Evolutionary conservation across 64 coral and sea anemone species (phyloP).

Genomic region (Catalaphyllia jardinei): DNA sequence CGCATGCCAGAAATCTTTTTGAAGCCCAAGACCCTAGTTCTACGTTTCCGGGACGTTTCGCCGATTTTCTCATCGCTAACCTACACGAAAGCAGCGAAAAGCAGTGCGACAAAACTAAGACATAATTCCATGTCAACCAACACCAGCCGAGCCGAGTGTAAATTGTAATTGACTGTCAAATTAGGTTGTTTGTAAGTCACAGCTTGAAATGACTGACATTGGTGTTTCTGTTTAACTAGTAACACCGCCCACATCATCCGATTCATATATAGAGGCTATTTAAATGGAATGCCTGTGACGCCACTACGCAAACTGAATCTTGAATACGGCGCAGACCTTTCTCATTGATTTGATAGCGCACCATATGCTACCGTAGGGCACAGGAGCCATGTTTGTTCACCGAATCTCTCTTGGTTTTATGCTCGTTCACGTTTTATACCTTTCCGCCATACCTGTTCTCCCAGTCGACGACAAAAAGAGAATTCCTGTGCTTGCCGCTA

Average conservation of each 20-base stretch:
- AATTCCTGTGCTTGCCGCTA: slow-evolving; percentile 19
- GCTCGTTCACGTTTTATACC: slow-evolving; percentile 71
- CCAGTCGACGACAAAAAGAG: slow-evolving; percentile 60
- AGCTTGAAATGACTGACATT: slow-evolving; percentile 83
- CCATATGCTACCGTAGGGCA: slow-evolving; percentile 60
- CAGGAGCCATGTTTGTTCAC: slow-evolving; percentile 80
- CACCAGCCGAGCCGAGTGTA: slow-evolving; percentile 61
- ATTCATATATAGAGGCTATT: slow-evolving; percentile 51
- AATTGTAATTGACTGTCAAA: slow-evolving; percentile 85
- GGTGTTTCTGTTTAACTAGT: slow-evolving; percentile 85
- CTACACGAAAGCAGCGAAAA: not conserved
- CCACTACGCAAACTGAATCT: slow-evolving; percentile 37
- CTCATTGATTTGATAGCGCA: slow-evolving; percentile 47
- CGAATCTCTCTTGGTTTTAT: slow-evolving; percentile 68
- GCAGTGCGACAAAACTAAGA: not conserved
- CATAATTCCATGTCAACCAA: slow-evolving; percentile 35
- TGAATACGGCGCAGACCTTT: slow-evolving; percentile 52
- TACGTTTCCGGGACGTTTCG: not conserved
- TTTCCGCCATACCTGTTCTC: slow-evolving; percentile 78
- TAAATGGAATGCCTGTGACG: slow-evolving; percentile 59
- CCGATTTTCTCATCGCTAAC: slow-evolving; percentile 27
- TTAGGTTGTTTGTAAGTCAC: slow-evolving; percentile 75
- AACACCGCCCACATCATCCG: slow-evolving; percentile 87
- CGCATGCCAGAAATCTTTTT: slow-evolving; percentile 54
- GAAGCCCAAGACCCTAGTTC: slow-evolving; percentile 26